Evolutionary conservation across 2,797 vertebrate genomes (phyloP), one percentile per base, ranked within the genome.

Genomic region (Psittacula derbiana): DNA sequence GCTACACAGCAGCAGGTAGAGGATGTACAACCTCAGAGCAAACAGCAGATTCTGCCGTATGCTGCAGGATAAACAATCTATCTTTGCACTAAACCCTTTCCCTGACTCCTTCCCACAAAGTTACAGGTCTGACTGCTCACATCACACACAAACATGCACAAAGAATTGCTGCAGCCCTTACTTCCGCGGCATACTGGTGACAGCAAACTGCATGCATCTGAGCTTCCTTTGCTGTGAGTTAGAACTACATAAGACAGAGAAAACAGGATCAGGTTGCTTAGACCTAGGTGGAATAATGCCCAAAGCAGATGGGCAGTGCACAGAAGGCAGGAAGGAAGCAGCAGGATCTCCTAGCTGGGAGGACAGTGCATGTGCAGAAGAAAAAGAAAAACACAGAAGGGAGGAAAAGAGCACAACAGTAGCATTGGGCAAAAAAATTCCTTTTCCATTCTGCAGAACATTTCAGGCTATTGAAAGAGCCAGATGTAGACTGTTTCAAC

Each of bases 401-500:
- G 12, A 81, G 4, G n/a, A 55, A 50, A 78, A 80, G 24, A 70
- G 7, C 47, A 72, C 13, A 79, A 23, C 16, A 79, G 36, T 58
- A 88, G 31, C 25, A 25, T 5, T 24, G 8, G 27, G 27, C 30
- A 94, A 12, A 86, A 80, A 61, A 31, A 67, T 36, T 1, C 11
- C 47, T 71, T 31, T 94, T 86, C 61, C 18, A 19, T 79, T 92
- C 50, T 92, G n/a, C 43, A 71, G 41, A 75, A 85, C 4, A 50
- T 30, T 88, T 33, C n/a, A 64, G 40, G 23, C 21, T 50, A 40
- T 80, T 81, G 53, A 49, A 64, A 76, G 31, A 91, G 12, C 4
- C 65, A 78, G 61, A 36, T 12, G 2, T 21, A 76, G 31, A 73
- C 30, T 44, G 20, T 74, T 93, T 61, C 28, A 91, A 4, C 7